A percentile compares a stretch with the other conserved stretches of the same genome.
Conservation (phyloP, 2,888 invertebrate genomes). For the Lepeophtheirus nordmannii region DNA sequence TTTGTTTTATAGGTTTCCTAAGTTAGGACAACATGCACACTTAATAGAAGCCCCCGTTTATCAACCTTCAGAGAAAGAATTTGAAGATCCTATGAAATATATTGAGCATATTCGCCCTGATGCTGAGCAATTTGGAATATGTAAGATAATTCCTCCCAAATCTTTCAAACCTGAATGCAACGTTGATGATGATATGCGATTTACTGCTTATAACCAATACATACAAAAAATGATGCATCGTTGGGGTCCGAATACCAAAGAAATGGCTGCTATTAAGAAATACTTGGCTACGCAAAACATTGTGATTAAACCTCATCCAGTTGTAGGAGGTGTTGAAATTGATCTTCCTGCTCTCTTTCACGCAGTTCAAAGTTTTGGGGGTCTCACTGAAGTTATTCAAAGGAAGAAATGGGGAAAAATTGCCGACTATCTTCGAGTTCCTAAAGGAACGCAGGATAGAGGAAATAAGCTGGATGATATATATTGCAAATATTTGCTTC, state of each 20-base stretch:
- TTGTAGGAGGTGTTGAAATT: slow-evolving; percentile 78
- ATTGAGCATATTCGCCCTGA: slow-evolving; percentile 59
- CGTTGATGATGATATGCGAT: slow-evolving; percentile 65
- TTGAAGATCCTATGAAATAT: slow-evolving; percentile 67
- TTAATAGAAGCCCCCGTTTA: slow-evolving; percentile 50
- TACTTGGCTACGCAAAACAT: slow-evolving; percentile 62
- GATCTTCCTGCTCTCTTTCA: slow-evolving; percentile 71
- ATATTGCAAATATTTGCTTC: slow-evolving; percentile 75
- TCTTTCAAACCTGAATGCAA: slow-evolving; percentile 66
- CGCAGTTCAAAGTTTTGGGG: slow-evolving; percentile 67
- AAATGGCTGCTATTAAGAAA: slow-evolving; percentile 66
- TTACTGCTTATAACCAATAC: slow-evolving; percentile 75
- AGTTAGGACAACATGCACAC: slow-evolving; percentile 24
- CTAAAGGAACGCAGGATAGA: slow-evolving; percentile 58
- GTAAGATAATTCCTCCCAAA: slow-evolving; percentile 66
- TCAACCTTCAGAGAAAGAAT: slow-evolving; percentile 63
- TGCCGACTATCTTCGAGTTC: slow-evolving; percentile 71
- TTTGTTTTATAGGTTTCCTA: slow-evolving; percentile 12
- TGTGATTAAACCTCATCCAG: slow-evolving; percentile 54
- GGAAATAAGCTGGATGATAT: slow-evolving; percentile 68
- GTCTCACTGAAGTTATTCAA: slow-evolving; percentile 67
- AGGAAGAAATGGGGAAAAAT: slow-evolving; percentile 75
- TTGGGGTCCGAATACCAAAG: slow-evolving; percentile 74
- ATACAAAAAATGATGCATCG: slow-evolving; percentile 68
- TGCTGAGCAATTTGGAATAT: slow-evolving; percentile 67